Base-by-base conservation (phyloP, 2,888 invertebrate genomes). In the Entomobrya multifasciata region DNA sequence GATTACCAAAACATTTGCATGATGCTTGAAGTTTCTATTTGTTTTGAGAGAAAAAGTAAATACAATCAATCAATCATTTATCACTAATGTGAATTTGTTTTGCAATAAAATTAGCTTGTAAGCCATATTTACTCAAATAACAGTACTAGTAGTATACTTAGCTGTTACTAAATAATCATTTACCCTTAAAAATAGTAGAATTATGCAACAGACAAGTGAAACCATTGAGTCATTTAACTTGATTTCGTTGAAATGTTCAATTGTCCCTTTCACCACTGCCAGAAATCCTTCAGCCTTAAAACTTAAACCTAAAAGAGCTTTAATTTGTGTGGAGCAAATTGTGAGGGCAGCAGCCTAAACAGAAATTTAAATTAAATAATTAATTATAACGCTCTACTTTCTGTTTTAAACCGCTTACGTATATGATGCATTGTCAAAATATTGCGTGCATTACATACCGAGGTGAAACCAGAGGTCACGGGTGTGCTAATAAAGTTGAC, bases 401-500 rank as follows among this genome's bases (percentile, higher is more conserved):
- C n/a, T n/a, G n/a, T n/a, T n/a, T n/a, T n/a, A n/a, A n/a, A n/a
- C n/a, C n/a, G n/a, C n/a, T n/a, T n/a, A n/a, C n/a, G n/a, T n/a
- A n/a, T n/a, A n/a, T n/a, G n/a, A n/a, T n/a, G n/a, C n/a, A n/a
- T n/a, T n/a, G n/a, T n/a, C n/a, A n/a, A n/a, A n/a, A n/a, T n/a
- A n/a, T n/a, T n/a, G n/a, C n/a, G n/a, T n/a, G n/a, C n/a, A n/a
- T n/a, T n/a, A n/a, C n/a, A n/a, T n/a, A n/a, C n/a, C n/a, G n/a
- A n/a, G n/a, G 97, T 97, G 92, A 87, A 87, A 15, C 76, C 87
- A 20, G 74, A 76, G 0, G 96, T 96, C 1, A 96, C 96, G 0
- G 97, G 97, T 0, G 96, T 96, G 1, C 97, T 97, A 44, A 97
- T 96, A 92, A 97, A 97, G 93, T 97, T 96, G 87, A 97, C 95